These are phyloP conservation scores for Drosophila anceps DNA, from an alignment of 2,888 invertebrate species.

Conservation along the genomic window DNA sequence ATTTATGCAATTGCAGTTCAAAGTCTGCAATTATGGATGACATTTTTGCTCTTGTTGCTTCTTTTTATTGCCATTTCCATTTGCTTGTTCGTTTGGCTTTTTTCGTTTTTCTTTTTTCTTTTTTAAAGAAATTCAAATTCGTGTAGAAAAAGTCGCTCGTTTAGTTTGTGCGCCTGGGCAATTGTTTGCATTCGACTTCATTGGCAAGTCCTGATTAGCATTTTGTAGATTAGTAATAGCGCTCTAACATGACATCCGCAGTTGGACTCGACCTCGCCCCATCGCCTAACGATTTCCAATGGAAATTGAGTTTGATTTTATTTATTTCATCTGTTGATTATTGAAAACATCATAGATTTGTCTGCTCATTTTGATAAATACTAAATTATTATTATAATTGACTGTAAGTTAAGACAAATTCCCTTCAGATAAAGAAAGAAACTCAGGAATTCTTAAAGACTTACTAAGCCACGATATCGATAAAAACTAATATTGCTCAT, in stretches of 20 bases:
- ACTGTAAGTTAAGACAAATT: neutral
- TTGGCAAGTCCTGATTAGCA: conserved; percentile 50
- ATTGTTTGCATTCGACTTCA: conserved; percentile 42
- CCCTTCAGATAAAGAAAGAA: neutral
- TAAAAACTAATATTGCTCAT: too few relatives aligned
- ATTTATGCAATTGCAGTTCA: conserved; percentile 77
- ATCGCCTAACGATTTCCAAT: neutral
- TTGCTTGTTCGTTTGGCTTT: conserved; percentile 22
- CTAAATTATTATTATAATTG: too few relatives aligned
- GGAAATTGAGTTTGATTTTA: neutral
- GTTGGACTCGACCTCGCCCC: conserved; percentile 1
- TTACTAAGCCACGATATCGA: too few relatives aligned
- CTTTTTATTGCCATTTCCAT: conserved; percentile 37
- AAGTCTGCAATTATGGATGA: conserved; percentile 80
- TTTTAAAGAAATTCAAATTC: conserved; percentile 57
- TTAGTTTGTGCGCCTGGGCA: conserved; percentile 46
- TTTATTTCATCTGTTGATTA: neutral
- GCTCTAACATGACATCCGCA: conserved; percentile 21
- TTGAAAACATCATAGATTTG: neutral
- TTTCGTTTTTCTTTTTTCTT: conserved; percentile 2
- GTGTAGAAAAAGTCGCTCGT: conserved; percentile 65
- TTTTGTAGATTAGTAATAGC: conserved; percentile 46
- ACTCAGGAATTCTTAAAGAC: neutral
- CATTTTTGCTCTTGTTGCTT: conserved; percentile 70
- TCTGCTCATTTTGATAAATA: neutral